Evolutionary conservation across 2,888 invertebrate genomes (phyloP).

Genomic region (Philopedon plagiatum): DNA sequence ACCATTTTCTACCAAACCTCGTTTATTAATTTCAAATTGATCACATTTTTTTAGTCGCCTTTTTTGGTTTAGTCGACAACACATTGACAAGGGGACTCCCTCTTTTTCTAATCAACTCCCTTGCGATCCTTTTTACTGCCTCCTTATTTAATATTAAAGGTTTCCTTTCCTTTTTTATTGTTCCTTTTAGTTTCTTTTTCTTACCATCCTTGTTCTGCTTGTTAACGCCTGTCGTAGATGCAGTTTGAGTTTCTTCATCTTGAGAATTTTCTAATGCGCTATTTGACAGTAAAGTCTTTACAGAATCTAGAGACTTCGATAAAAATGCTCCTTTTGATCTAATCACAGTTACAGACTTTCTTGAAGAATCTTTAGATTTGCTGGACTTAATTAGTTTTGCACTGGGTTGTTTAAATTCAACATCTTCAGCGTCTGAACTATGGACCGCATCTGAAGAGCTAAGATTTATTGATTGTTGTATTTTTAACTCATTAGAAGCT

Average conservation of each 20-base stretch:
- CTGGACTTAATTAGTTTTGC: slow-evolving; percentile 27
- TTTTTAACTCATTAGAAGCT: not conserved
- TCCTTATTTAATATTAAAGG: slow-evolving; percentile 44
- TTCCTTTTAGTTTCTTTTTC: slow-evolving; percentile 22
- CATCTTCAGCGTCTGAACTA: slow-evolving; percentile 14
- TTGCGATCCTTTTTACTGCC: slow-evolving; percentile 53
- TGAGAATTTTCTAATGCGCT: slow-evolving; percentile 6
- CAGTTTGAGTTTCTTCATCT: slow-evolving; percentile 35
- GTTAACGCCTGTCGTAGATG: not conserved
- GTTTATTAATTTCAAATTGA: slow-evolving; percentile 29
- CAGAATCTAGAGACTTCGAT: slow-evolving; percentile 50
- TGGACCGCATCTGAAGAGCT: not conserved
- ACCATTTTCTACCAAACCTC: not conserved
- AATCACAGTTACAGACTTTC: not conserved
- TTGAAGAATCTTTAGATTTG: not conserved
- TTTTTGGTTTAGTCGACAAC: slow-evolving; percentile 23
- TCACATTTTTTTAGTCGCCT: slow-evolving; percentile 35
- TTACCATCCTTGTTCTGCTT: slow-evolving; percentile 26
- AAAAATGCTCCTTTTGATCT: slow-evolving; percentile 35
- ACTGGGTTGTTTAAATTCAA: slow-evolving; percentile 22
- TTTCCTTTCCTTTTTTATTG: slow-evolving; percentile 43
- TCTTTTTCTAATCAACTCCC: slow-evolving; percentile 53
- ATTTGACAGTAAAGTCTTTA: slow-evolving; percentile 34
- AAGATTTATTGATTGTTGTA: not conserved
- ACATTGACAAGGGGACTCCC: slow-evolving; percentile 52